A percentile compares a stretch with the other conserved stretches of the same genome.
phyloP scores from a whole-genome alignment of 1,140 invertebrate species.

The Tetramorium parvispinum region DNA sequence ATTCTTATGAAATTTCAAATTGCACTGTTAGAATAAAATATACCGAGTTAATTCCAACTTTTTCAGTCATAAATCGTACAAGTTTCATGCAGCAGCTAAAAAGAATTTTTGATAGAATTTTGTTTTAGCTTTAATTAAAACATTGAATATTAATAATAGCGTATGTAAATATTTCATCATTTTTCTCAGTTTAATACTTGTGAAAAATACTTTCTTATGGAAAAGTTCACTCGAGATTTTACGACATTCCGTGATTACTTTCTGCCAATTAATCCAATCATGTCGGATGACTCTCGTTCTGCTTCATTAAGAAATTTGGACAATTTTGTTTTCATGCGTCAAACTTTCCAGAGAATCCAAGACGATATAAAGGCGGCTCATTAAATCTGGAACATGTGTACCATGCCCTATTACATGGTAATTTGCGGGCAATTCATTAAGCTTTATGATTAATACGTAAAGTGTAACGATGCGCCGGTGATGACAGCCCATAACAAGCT shows the following conservation, averaged over 20 bases:
- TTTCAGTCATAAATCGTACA: neutral
- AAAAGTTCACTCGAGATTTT: neutral
- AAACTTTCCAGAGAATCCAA: neutral
- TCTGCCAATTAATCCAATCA: neutral
- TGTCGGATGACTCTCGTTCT: neutral
- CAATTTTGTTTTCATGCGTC: neutral
- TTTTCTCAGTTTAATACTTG: too few species aligned
- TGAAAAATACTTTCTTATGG: neutral
- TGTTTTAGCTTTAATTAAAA: neutral
- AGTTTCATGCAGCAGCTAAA: neutral
- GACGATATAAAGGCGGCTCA: neutral
- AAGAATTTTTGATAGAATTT: neutral
- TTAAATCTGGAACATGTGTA: neutral
- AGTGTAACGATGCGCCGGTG: constrained; percentile 15
- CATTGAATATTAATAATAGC: neutral
- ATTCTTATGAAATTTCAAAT: neutral
- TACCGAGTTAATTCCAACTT: neutral
- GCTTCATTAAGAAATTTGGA: neutral
- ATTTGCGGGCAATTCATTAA: constrained; percentile 46
- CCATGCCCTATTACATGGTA: constrained; percentile 11
- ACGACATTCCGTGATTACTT: neutral
- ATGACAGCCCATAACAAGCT: constrained; percentile 32
- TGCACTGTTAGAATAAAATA: neutral
- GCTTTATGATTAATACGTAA: constrained; percentile 31
- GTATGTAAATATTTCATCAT: too few species aligned